Conservation (phyloP, 2,888 invertebrate genomes). For the Nasonovia ribisnigri region DNA sequence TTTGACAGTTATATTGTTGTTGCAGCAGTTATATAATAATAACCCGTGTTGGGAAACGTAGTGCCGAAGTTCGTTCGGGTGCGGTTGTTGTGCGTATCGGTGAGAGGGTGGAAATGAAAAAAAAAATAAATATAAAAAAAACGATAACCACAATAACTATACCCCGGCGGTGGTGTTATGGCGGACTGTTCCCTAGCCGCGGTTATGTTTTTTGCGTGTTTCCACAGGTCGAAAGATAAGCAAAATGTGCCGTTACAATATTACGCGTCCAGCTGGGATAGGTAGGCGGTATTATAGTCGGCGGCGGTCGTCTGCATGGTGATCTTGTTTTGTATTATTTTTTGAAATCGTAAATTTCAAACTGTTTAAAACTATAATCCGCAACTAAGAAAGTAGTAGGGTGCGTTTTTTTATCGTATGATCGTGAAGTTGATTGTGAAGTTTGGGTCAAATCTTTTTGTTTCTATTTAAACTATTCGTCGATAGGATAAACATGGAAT, state of each 20-base stretch:
- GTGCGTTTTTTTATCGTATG: neutral
- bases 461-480: neutral
- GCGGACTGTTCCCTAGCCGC: slow-evolving; percentile 3
- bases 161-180: neutral
- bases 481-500: neutral
- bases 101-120: slow-evolving; percentile 11
- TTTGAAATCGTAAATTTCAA: neutral
- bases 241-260: slow-evolving; percentile 38
- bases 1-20: slow-evolving; percentile 64
- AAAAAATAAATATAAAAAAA: neutral
- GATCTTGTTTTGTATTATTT: neutral
- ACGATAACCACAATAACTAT: neutral
- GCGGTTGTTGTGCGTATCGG: neutral
- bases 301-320: neutral
- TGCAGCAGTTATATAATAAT: slow-evolving; percentile 20
- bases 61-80: slow-evolving; percentile 34
- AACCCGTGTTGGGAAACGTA: slow-evolving; percentile 23
- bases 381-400: neutral
- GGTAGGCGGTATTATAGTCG: neutral
- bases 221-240: slow-evolving; percentile 43
- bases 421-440: too few relatives aligned
- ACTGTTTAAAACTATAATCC: neutral
- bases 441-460: neutral
- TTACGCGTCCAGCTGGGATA: neutral
- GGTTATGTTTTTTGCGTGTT: slow-evolving; percentile 15